Base-by-base conservation (phyloP, 2,113 vertebrate species). In the Ariopsis seemanni region DNA sequence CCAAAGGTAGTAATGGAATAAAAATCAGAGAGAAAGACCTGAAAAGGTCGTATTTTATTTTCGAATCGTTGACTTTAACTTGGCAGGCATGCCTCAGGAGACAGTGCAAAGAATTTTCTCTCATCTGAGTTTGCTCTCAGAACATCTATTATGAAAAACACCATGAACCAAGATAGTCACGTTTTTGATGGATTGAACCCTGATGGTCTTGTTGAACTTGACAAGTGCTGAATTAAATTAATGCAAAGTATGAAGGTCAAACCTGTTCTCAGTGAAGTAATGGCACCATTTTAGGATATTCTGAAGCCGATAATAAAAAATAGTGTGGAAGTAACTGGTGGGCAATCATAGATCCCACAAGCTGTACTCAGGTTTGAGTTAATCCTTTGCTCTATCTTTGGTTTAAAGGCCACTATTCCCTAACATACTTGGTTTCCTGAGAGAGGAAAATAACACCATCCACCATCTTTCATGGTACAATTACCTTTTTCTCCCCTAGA, bases 351-450 rank as follows among this genome's bases (percentile, higher is more conserved):
- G 58, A 34, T 82, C 12, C 30, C 63, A 78, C 57, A 11, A 9
- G 55, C 58, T 75, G 30, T 22, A 60, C 75, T 55, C 65, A 14
- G 67, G 78, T 34, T 20, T 27, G 75, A 48, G 58, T 67, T 84
- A 87, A 85, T 87, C 57, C 20, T 12, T 82, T 71, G 60, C 77
- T 60, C 34, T 65, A 53, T 87, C 62, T 87, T 18, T 81, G 72
- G 30, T 87, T 60, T 77, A 58, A 58, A 72, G 60, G 42, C 42
- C 34, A 50, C 20, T 63, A 11, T 65, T 82, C 22, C 58, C 22
- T 22, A 25, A 34, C 27, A 85, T 50, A 85, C 34, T n/a, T 60
- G 60, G 34, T 77, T 87, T 85, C 58, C 69, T 62, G 72, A 85
- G n/a, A 83, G 34, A 62, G 25, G 20, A 57, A 71, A 57, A 30